These are phyloP conservation scores for Semaprochilodus insignis DNA, from an alignment of 2,797 vertebrate species.

Conservation along the genomic window DNA sequence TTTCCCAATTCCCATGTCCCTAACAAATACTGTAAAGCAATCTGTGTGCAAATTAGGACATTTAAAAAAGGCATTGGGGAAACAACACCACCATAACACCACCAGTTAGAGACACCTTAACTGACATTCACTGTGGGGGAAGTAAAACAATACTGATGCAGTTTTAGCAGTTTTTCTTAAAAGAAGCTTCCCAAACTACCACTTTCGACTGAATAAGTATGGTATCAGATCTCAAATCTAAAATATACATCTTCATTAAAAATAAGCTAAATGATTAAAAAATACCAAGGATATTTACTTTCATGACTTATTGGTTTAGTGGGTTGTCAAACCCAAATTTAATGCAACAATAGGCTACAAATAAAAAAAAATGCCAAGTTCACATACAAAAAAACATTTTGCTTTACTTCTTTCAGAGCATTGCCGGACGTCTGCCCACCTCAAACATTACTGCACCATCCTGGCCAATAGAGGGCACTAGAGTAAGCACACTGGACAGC, in stretches of 20 bases:
- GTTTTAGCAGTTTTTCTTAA: neutral
- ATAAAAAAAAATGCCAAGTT: slow-evolving; percentile 46
- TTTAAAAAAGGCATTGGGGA: too few relatives aligned
- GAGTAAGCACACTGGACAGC: slow-evolving; percentile 79
- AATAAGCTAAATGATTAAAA: neutral
- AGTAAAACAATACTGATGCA: neutral
- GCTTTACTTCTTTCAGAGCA: slow-evolving; percentile 59
- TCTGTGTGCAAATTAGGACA: too few relatives aligned
- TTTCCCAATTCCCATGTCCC: too few relatives aligned
- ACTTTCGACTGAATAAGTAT: neutral
- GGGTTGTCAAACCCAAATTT: slow-evolving; percentile 45
- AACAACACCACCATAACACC: too few relatives aligned
- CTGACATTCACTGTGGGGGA: too few relatives aligned
- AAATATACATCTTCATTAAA: neutral
- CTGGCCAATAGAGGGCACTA: slow-evolving; percentile 75
- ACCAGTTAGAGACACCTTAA: too few relatives aligned
- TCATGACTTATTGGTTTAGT: slow-evolving; percentile 21
- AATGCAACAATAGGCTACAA: slow-evolving; percentile 51
- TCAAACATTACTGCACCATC: slow-evolving; percentile 66
- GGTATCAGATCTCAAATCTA: neutral
- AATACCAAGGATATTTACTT: neutral
- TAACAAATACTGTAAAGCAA: too few relatives aligned
- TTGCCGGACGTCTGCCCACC: slow-evolving; percentile 55
- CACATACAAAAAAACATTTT: slow-evolving; percentile 47
- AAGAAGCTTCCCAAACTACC: neutral